Evolutionary conservation across 2,888 invertebrate genomes (phyloP).

Genomic region (Venustoraphidia nigricollis): DNA sequence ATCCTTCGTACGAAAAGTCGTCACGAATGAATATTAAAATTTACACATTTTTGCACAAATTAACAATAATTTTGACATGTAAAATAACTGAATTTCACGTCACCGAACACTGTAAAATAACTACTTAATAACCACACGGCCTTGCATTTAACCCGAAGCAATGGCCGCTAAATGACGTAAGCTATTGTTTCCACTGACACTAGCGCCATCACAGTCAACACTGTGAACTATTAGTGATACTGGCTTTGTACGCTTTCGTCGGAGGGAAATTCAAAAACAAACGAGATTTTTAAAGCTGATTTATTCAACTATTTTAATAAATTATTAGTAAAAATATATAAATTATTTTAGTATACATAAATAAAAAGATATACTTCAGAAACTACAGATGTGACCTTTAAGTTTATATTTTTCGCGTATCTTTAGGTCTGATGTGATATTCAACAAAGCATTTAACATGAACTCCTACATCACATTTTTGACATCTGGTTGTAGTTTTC

Average conservation of each 20-base stretch:
- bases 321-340: no score
- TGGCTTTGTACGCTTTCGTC: no score
- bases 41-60: not conserved
- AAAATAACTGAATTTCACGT: not conserved
- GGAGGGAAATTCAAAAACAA: no score
- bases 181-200: not conserved
- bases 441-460: slow-evolving; percentile 13
- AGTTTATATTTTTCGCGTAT: no score
- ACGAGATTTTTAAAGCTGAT: no score
- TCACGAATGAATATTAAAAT: not conserved
- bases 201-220: no score
- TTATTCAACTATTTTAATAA: no score
- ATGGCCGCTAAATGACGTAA: not conserved
- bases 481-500: slow-evolving; percentile 13
- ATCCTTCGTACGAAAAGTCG: no score
- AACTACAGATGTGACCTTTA: no score
- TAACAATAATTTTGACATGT: not conserved
- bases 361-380: no score
- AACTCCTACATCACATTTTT: slow-evolving; percentile 13
- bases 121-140: not conserved
- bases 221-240: no score
- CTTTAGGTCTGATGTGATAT: slow-evolving; percentile 9
- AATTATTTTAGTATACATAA: no score
- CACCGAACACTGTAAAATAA: not conserved
- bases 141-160: not conserved